phyloP scores from a whole-genome alignment of 35 echinoderm and acorn worm genomes.

The Lytechinus pictus region DNA sequence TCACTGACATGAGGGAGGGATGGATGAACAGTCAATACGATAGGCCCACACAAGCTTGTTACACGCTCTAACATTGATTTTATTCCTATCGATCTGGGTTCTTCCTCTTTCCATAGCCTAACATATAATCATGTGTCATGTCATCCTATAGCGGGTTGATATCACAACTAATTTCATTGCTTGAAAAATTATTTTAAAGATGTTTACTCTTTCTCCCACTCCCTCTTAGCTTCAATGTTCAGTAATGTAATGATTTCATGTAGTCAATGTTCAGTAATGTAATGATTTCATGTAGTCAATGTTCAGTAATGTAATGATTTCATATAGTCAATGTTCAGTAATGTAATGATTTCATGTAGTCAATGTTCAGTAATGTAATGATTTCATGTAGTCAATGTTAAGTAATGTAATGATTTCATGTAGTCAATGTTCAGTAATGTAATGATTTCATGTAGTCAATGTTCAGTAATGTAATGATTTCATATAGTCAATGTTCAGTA shows the following conservation, averaged over 20 bases:
- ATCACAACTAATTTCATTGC: background rate
- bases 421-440: too few species aligned
- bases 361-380: too few species aligned
- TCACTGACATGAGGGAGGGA: background rate
- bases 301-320: too few species aligned
- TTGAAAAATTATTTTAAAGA: background rate
- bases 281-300: too few species aligned
- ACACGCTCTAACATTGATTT: conserved; percentile 30
- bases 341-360: too few species aligned
- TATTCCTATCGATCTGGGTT: background rate
- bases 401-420: too few species aligned
- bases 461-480: too few species aligned
- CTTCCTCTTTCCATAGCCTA: background rate
- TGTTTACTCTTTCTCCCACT: background rate
- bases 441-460: too few species aligned
- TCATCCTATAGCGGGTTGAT: background rate
- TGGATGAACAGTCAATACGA: too few species aligned
- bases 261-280: background rate
- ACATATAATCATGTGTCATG: background rate
- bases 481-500: too few species aligned
- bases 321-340: too few species aligned
- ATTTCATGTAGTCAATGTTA: too few species aligned
- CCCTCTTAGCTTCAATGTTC: background rate
- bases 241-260: background rate
- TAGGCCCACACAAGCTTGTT: background rate